Evolutionary conservation across 2,888 invertebrate genomes (phyloP).

Genomic region (Disparrhopalites patrizii): DNA sequence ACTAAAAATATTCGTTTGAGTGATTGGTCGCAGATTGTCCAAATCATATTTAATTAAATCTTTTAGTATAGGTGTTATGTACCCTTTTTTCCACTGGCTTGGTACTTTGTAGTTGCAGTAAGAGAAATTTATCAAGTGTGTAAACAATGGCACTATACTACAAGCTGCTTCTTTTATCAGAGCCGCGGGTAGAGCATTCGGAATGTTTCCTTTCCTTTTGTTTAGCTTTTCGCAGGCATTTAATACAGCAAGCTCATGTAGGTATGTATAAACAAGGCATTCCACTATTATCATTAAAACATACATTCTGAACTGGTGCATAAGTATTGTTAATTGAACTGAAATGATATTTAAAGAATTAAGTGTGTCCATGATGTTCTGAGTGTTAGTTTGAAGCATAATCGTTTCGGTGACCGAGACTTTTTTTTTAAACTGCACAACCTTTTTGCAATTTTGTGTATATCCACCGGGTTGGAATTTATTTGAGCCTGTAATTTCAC

Average conservation of each 20-base stretch:
- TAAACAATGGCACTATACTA: not conserved
- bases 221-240: not conserved
- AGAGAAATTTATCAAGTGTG: not conserved
- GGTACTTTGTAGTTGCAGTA: not conserved
- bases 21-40: not conserved
- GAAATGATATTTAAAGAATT: no score
- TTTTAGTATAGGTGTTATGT: not conserved
- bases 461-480: no score
- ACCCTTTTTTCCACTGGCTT: not conserved
- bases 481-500: no score
- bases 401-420: no score
- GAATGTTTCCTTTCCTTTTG: not conserved
- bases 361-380: no score
- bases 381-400: no score
- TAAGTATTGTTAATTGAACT: not conserved
- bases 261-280: no score
- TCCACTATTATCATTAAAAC: no score
- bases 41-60: no score
- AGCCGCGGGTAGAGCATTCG: not conserved
- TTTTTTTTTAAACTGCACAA: no score
- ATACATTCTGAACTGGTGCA: not conserved
- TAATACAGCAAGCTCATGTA: not conserved
- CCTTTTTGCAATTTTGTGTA: no score
- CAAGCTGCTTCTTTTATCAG: not conserved
- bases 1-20: not conserved